A percentile compares a stretch with the other conserved stretches of the same genome.
Conservation (phyloP, 2,113 vertebrate species). For the Nibea albiflora region DNA sequence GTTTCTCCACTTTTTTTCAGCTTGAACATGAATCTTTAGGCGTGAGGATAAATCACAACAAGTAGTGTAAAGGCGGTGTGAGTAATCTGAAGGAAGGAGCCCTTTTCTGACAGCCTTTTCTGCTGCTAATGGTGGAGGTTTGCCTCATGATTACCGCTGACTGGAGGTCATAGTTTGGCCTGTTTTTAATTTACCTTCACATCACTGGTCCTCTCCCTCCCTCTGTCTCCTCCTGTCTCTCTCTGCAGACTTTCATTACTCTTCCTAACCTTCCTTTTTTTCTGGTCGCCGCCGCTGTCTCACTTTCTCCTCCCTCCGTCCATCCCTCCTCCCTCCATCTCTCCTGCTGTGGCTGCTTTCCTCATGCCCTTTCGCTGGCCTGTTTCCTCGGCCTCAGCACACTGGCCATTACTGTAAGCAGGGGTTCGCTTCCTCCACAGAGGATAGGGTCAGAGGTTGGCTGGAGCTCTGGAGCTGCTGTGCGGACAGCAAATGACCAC, state of each 20-base stretch:
- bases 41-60: background rate
- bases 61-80: background rate
- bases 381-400: constrained; percentile 49
- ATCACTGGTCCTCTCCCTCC: constrained; percentile 22
- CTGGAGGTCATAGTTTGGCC: constrained; percentile 37
- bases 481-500: constrained; percentile 30
- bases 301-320: background rate
- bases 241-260: constrained; percentile 45
- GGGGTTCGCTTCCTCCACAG: constrained; percentile 60
- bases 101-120: constrained; percentile 12
- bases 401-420: constrained; percentile 60
- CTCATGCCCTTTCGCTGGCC: constrained; percentile 55
- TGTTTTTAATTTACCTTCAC: constrained; percentile 56
- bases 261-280: constrained; percentile 40
- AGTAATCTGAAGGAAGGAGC: background rate
- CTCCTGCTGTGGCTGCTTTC: constrained; percentile 54
- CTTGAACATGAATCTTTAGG: constrained; percentile 34
- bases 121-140: constrained; percentile 10
- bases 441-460: constrained; percentile 69
- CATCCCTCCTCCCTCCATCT: background rate
- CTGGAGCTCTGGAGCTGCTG: constrained; percentile 68
- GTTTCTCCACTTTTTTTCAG: constrained; percentile 6
- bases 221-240: background rate
- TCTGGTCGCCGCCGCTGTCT: constrained; percentile 20
- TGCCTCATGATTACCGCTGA: constrained; percentile 25